Conservation (phyloP, 2,888 invertebrate species). For the Lasioglossum oenotherae region DNA sequence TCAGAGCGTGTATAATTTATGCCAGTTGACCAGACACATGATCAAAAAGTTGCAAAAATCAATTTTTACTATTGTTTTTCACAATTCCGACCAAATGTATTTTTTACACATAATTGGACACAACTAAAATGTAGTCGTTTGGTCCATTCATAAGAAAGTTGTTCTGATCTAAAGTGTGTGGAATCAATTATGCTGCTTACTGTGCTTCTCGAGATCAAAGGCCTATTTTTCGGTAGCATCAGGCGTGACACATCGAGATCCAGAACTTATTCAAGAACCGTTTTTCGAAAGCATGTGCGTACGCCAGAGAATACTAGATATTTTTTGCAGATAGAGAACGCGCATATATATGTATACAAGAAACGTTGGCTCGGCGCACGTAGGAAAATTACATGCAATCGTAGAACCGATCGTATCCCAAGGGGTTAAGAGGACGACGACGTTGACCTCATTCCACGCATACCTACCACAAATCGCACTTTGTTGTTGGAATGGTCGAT, state of each 20-base stretch:
- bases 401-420: constrained; percentile 53
- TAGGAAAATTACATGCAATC: constrained; percentile 61
- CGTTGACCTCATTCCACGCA: constrained; percentile 61
- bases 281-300: constrained; percentile 29
- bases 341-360: constrained; percentile 9
- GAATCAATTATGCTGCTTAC: no score
- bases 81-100: no score
- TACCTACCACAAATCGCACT: constrained; percentile 66
- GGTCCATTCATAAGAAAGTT: no score
- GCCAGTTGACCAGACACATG: no score
- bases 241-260: background rate
- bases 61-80: no score
- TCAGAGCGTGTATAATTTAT: no score
- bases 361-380: constrained; percentile 28
- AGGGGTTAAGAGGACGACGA: constrained; percentile 44
- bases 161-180: no score
- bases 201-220: background rate
- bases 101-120: no score
- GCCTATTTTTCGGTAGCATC: background rate
- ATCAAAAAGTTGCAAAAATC: no score
- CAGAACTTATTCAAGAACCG: background rate
- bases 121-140: no score
- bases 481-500: constrained; percentile 62
- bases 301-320: constrained; percentile 55
- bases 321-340: constrained; percentile 45